Base-by-base conservation (phyloP, 2,797 vertebrate species). In the Pelobates cultripes region DNA sequence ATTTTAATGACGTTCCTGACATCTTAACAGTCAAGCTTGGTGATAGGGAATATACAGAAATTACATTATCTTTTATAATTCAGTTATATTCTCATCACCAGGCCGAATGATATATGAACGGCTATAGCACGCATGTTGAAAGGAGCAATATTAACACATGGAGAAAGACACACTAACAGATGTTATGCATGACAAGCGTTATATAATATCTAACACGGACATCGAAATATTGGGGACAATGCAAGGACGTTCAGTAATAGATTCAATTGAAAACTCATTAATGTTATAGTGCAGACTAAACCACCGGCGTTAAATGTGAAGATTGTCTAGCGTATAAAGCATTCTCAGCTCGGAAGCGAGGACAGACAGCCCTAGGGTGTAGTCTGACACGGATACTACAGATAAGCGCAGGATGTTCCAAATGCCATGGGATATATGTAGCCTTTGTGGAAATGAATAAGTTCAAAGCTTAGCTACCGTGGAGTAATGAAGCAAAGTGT, bases 231-330 rank as follows among this genome's bases (percentile, higher is more conserved):
- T 47, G 67, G 70, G 67, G 69, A 71, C 66, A 69, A 51, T 3
- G 41, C 80, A 76, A 81, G 80, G 73, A 81, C 80, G 41, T 71
- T 44, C 57, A 9, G 42, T 71, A 71, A 81, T 76, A 43, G 67
- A 60, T 77, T 66, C 67, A 67, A 53, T 51, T 51, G 15, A 77
- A 61, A 77, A 71, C 68, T 76, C 66, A 81, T 81, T 75, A 75
- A 70, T 57, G 64, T 55, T 14, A 41, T 63, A 45, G 64, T 40
- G 73, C 66, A 53, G 73, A 51, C 5, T 15, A 71, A 71, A 28
- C 42, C 8, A 40, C 70, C 4, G 67, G 15, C 57, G 14, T 69
- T 14, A 63, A 71, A 64, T 55, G 68, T 69, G 64, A 64, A 15
- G 12, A 80, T 75, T 69, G 72, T 75, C 72, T 61, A 43, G 61